phyloP scores from a whole-genome alignment of 53 echinoderm and acorn worm species.

The Holothuria leucospilota region DNA sequence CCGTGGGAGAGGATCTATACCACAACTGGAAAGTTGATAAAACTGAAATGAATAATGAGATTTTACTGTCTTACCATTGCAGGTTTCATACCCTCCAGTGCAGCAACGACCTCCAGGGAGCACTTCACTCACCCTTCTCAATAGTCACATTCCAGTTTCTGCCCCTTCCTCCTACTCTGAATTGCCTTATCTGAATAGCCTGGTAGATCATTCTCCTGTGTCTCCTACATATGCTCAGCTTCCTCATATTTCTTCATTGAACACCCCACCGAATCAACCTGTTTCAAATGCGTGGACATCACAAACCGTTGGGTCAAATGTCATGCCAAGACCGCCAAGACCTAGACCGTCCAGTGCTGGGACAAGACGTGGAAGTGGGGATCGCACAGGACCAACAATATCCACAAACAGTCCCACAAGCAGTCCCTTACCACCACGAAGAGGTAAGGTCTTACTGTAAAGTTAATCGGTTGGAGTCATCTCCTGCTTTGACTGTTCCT shows the following conservation, averaged over 20 bases:
- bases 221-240: conserved; percentile 47
- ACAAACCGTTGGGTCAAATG: conserved; percentile 51
- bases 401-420: conserved; percentile 72
- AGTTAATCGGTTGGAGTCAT: too few species aligned
- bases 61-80: background rate
- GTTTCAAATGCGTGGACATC: conserved; percentile 62
- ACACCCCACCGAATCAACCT: conserved; percentile 2
- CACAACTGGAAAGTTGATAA: too few species aligned
- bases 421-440: conserved; percentile 89
- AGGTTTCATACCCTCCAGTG: conserved; percentile 92
- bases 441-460: conserved; percentile 63
- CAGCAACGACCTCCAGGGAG: conserved; percentile 71
- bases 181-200: conserved; percentile 37
- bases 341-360: conserved; percentile 95
- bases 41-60: too few species aligned
- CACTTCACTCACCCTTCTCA: conserved; percentile 68
- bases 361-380: conserved; percentile 80
- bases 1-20: too few species aligned
- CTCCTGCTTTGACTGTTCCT: too few species aligned
- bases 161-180: conserved; percentile 47
- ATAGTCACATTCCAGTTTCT: conserved; percentile 69
- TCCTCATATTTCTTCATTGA: conserved; percentile 50
- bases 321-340: conserved; percentile 90
- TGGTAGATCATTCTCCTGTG: conserved; percentile 36
- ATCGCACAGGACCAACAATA: conserved; percentile 48